Evolutionary conservation across 2,113 vertebrate genomes (phyloP).

Genomic region (Notarius quadriscutis): DNA sequence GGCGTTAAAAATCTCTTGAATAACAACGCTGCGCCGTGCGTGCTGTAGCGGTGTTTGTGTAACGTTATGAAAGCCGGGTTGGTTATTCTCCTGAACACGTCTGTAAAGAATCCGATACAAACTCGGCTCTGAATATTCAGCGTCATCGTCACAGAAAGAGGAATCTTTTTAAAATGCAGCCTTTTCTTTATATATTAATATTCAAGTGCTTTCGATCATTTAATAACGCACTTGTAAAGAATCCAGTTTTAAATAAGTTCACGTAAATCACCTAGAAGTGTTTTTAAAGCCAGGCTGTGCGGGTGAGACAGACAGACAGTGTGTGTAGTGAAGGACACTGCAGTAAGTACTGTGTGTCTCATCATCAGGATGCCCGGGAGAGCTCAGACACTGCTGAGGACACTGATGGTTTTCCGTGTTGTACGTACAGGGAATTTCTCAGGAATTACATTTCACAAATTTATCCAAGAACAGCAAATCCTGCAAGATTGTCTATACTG

Average conservation of each 20-base stretch:
- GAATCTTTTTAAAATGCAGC: neutral
- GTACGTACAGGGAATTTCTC: too few species aligned
- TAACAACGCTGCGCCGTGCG: neutral
- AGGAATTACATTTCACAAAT: too few species aligned
- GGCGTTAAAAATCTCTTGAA: neutral
- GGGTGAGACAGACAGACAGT: neutral
- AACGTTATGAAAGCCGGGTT: too few species aligned
- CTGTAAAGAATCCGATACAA: too few species aligned
- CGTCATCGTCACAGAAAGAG: neutral
- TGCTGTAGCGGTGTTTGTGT: neutral
- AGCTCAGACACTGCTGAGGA: neutral
- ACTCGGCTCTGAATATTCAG: neutral
- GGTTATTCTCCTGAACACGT: neutral
- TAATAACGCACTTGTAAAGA: neutral
- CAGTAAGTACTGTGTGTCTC: neutral
- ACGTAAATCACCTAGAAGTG: neutral
- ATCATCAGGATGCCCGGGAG: neutral
- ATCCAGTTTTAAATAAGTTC: neutral
- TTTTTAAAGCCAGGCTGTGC: neutral
- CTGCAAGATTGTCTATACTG: too few species aligned
- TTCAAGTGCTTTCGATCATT: neutral
- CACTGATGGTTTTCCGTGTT: too few species aligned
- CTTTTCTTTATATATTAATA: neutral
- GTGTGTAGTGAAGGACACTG: slow-evolving; percentile 1
- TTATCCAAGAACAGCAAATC: too few species aligned